phyloP scores from a whole-genome alignment of 2,888 invertebrate species.

The Pandemis cinnamomeana region DNA sequence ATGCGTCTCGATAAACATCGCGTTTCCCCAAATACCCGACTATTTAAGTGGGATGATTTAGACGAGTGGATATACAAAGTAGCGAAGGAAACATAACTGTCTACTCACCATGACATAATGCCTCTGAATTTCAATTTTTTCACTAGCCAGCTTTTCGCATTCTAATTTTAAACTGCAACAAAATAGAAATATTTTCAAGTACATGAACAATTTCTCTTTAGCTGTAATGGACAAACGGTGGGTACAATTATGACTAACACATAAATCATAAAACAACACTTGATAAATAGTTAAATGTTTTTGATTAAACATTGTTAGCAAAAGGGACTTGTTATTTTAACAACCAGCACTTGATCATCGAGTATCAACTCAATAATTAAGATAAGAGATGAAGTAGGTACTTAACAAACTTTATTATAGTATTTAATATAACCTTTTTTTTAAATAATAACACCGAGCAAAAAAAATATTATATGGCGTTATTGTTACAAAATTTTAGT shows the following conservation, averaged over 20 bases:
- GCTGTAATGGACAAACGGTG: neutral
- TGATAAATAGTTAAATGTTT: constrained; percentile 33
- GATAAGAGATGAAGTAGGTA: constrained; percentile 17
- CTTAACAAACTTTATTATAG: constrained; percentile 8
- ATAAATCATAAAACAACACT: neutral
- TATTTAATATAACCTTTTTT: neutral
- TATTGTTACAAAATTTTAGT: neutral
- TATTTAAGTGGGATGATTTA: constrained; percentile 52
- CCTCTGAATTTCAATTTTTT: constrained; percentile 95
- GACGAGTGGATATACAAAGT: neutral
- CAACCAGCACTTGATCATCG: constrained; percentile 24
- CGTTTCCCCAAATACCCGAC: constrained; percentile 50
- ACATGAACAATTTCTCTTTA: neutral
- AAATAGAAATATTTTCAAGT: constrained; percentile 42
- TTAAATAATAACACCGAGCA: neutral
- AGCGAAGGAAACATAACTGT: constrained; percentile 21
- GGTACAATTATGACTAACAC: too few relatives aligned
- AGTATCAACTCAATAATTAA: constrained; percentile 23
- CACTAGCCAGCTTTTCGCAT: constrained; percentile 94
- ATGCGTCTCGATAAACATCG: constrained; percentile 64
- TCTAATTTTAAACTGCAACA: constrained; percentile 92
- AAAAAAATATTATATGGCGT: neutral
- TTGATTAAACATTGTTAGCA: neutral
- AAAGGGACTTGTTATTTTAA: constrained; percentile 23
- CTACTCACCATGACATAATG: constrained; percentile 94